phyloP scores from a whole-genome alignment of 2,888 invertebrate genomes.

The Oasisia sp. region DNA sequence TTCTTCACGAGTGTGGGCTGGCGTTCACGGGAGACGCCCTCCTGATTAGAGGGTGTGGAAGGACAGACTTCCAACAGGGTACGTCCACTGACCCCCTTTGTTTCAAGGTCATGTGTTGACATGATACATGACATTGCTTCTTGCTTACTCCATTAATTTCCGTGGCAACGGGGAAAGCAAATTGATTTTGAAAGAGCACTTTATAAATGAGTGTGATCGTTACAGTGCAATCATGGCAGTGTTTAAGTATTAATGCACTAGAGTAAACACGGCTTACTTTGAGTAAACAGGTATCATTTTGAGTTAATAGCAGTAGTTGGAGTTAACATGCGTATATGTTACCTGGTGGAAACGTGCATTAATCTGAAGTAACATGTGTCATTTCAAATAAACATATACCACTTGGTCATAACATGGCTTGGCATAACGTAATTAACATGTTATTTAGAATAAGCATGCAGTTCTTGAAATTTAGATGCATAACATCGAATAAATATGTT shows the following conservation, averaged over 20 bases:
- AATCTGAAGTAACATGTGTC: too few species aligned
- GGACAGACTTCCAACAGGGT: conserved; percentile 98
- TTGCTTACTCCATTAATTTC: background rate
- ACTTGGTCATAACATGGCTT: too few species aligned
- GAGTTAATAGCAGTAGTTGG: background rate
- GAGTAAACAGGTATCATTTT: background rate
- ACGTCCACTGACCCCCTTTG: conserved; percentile 46
- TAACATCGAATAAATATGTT: background rate
- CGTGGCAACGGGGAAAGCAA: background rate
- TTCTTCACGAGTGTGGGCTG: conserved; percentile 71
- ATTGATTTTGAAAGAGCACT: background rate
- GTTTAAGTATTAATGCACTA: background rate
- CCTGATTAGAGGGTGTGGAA: conserved; percentile 93
- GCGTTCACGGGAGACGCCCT: conserved; percentile 94
- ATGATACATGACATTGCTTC: background rate
- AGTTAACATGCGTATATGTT: background rate
- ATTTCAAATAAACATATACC: too few species aligned
- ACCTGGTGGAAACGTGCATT: too few species aligned
- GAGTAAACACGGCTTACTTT: background rate
- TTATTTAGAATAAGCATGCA: too few species aligned
- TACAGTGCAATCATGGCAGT: background rate
- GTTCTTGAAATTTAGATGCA: too few species aligned
- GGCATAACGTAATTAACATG: too few species aligned
- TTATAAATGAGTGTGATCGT: background rate
- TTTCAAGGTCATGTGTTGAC: background rate